Conservation (phyloP, 2,797 vertebrate species). For the Falco naumanni region DNA sequence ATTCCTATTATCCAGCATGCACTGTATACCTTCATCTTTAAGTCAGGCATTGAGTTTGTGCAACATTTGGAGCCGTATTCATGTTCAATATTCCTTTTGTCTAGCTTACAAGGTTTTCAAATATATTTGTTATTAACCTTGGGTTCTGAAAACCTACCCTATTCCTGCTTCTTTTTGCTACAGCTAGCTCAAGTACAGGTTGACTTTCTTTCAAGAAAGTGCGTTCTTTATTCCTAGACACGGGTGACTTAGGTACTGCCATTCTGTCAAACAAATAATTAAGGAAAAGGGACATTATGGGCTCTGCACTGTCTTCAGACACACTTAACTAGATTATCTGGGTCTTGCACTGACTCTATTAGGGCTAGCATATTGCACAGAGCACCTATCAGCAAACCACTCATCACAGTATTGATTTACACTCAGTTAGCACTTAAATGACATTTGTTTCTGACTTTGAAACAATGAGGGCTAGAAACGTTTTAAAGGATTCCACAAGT, state of each 20-base stretch:
- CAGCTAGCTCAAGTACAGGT: neutral
- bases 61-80: neutral
- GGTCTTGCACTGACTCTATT: neutral
- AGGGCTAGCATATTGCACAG: neutral
- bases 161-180: neutral
- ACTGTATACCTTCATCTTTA: neutral
- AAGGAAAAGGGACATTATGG: neutral
- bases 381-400: constrained; percentile 4
- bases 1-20: neutral
- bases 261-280: neutral
- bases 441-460: constrained; percentile 14
- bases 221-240: neutral
- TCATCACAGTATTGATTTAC: constrained; percentile 27
- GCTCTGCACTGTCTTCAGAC: neutral
- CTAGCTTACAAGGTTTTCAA: neutral
- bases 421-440: constrained; percentile 12
- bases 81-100: neutral
- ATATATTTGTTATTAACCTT: neutral
- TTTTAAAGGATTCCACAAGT: neutral
- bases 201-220: neutral
- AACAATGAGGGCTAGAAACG: neutral
- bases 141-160: neutral
- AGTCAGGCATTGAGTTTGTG: neutral
- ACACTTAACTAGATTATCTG: neutral
- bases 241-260: neutral